Percentiles rank a stretch among this genome's conserved stretches.
Evolutionary conservation across 2,113 vertebrate species (phyloP).

Genomic region (Equus quagga): DNA sequence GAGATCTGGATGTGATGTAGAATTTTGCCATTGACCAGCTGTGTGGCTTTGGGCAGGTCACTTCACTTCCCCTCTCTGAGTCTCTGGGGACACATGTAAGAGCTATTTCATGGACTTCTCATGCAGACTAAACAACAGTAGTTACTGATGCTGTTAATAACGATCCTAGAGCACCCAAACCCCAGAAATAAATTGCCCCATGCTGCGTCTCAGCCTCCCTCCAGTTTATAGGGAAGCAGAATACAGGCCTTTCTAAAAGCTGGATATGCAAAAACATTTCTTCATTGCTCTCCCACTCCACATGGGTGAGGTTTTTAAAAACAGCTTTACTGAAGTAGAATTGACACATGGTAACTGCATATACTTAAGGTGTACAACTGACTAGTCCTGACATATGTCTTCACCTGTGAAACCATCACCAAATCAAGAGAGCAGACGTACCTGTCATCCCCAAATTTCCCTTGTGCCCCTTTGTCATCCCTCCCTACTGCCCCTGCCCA

Average conservation of each 20-base stretch:
- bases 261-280: neutral
- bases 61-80: neutral
- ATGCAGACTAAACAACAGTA: rapidly evolving
- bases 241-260: slow-evolving; percentile 36
- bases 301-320: neutral
- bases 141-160: too few relatives aligned
- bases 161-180: neutral
- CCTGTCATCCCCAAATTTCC: neutral
- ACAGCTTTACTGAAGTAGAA: neutral
- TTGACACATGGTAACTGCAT: rapidly evolving
- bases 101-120: neutral
- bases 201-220: neutral
- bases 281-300: neutral
- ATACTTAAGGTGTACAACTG: rapidly evolving
- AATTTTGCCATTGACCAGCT: neutral
- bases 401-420: neutral
- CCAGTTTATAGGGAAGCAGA: rapidly evolving
- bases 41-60: neutral
- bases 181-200: neutral
- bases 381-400: rapidly evolving
- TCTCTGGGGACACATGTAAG: neutral
- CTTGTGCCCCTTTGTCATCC: neutral
- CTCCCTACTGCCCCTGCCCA: neutral
- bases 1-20: neutral
- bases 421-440: rapidly evolving